Evolutionary conservation across 2,113 vertebrate genomes (phyloP).

Genomic region (Corvus hawaiiensis): DNA sequence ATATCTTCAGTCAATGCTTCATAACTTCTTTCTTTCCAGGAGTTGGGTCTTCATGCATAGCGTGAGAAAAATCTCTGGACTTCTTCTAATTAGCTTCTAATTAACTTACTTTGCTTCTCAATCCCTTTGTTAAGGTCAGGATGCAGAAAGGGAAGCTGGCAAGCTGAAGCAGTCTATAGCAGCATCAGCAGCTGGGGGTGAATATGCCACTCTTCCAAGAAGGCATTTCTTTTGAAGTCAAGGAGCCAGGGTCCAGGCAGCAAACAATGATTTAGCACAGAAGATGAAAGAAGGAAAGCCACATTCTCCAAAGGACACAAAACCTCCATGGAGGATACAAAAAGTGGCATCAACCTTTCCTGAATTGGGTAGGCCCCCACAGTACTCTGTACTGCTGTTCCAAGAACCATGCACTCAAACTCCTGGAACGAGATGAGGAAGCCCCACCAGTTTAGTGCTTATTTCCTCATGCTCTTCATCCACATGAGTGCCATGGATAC

Average conservation of each 20-base stretch:
- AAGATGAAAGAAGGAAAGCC: not conserved
- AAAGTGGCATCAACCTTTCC: not conserved
- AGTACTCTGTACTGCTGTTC: not conserved
- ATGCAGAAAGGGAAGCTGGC: not conserved
- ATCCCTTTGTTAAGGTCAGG: not conserved
- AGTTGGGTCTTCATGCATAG: not conserved
- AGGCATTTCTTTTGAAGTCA: not conserved
- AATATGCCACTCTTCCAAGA: not conserved
- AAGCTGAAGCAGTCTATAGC: not conserved
- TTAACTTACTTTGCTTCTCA: not conserved
- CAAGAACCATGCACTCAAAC: not conserved
- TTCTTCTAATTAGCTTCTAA: not conserved
- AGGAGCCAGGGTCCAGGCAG: not conserved
- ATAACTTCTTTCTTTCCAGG: not conserved
- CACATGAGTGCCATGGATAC: not conserved
- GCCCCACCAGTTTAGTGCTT: not conserved
- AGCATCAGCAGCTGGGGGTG: not conserved
- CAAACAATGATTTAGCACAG: not conserved
- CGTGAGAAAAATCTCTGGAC: not conserved
- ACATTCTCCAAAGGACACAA: not conserved
- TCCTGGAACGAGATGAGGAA: not conserved
- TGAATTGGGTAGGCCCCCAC: not conserved
- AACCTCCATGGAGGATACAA: not conserved
- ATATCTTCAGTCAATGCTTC: not conserved
- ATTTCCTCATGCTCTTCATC: not conserved